phyloP scores from a whole-genome alignment of 2,888 invertebrate genomes.

The Cerastis rubricosa region DNA sequence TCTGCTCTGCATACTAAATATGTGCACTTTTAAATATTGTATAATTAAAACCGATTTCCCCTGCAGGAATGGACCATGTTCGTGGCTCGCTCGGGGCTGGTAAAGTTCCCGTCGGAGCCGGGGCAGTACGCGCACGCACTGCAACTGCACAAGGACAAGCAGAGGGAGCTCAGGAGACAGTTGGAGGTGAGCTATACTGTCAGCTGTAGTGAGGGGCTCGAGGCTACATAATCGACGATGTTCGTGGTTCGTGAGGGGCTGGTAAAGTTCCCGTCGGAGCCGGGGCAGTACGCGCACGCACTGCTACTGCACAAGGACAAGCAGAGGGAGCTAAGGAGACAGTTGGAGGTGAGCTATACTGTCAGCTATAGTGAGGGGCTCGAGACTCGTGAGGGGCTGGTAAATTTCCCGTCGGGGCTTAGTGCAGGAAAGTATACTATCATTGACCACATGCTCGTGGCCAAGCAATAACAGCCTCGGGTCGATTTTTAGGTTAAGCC shows the following conservation, averaged over 20 bases:
- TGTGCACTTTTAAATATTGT: too few species aligned
- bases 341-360: constrained; percentile 79
- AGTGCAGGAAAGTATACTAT: too few species aligned
- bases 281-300: constrained; percentile 81
- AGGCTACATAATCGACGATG: background rate
- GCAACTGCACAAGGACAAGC: constrained; percentile 83
- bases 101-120: constrained; percentile 86
- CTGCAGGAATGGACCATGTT: constrained; percentile 90
- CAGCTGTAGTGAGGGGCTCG: background rate
- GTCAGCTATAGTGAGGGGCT: background rate
- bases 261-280: constrained; percentile 86
- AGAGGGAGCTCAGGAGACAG: constrained; percentile 78
- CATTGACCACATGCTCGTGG: too few species aligned
- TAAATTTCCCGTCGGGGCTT: too few species aligned
- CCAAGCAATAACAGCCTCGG: too few species aligned
- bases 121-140: constrained; percentile 82
- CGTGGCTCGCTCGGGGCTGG: constrained; percentile 87
- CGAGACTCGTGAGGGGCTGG: too few species aligned
- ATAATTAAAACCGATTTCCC: too few species aligned
- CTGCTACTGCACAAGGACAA: constrained; percentile 83
- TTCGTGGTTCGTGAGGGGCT: too few species aligned
- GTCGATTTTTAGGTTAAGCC: too few species aligned
- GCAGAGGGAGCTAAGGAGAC: constrained; percentile 79
- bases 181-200: constrained; percentile 78
- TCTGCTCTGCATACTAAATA: too few species aligned